Evolutionary conservation across 2,797 vertebrate genomes (phyloP).

Genomic region (Peromyscus attwateri): DNA sequence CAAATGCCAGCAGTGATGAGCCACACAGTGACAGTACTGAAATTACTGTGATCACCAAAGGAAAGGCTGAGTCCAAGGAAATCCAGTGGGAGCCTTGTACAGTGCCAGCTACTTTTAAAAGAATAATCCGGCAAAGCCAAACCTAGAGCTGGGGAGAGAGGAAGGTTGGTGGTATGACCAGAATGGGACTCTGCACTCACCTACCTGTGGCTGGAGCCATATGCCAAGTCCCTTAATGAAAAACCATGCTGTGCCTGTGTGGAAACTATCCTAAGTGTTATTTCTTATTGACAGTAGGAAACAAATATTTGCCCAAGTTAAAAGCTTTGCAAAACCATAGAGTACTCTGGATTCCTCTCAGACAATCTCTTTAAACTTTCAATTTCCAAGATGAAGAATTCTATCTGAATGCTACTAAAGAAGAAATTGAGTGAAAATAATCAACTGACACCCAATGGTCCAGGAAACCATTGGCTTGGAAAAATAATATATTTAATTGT

Average conservation of each 20-base stretch:
- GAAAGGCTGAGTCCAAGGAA: not conserved
- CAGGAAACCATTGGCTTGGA: not conserved
- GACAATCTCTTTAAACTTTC: not conserved
- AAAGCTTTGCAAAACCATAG: not conserved
- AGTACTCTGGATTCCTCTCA: not conserved
- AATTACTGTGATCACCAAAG: not conserved
- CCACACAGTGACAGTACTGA: not conserved
- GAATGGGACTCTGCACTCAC: not conserved
- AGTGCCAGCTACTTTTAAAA: not conserved
- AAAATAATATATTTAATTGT: not conserved
- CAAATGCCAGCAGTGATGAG: not conserved
- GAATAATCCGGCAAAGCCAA: not conserved
- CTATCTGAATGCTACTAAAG: not conserved
- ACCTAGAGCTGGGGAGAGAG: not conserved
- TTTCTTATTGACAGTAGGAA: not conserved
- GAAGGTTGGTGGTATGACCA: not conserved
- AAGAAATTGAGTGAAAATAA: constrained; percentile 39
- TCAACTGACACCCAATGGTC: not conserved
- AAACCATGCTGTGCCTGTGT: not conserved
- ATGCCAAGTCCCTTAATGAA: not conserved
- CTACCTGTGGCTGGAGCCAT: not conserved
- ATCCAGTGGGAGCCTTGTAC: not conserved
- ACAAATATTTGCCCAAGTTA: not conserved
- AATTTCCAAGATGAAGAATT: constrained; percentile 20
- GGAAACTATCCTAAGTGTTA: not conserved